Percentiles rank a stretch among this genome's conserved stretches.
Conservation (phyloP, 2,888 invertebrate genomes). For the Orgyia antiqua region DNA sequence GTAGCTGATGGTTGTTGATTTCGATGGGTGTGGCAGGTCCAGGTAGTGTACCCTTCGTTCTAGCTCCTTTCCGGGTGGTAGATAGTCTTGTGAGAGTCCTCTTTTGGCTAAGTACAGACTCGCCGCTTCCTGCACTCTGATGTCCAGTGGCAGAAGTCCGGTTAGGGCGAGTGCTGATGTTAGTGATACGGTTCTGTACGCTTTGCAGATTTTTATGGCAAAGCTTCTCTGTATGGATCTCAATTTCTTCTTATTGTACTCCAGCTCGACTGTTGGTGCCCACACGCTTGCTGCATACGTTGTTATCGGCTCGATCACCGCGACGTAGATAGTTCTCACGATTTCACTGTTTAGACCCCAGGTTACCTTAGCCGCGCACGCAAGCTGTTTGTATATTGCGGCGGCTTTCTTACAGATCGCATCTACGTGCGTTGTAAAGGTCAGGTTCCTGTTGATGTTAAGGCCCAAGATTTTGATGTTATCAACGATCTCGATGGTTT, state of each 20-base stretch:
- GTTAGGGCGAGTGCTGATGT: not conserved
- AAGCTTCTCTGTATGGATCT: slow-evolving; percentile 1
- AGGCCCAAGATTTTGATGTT: slow-evolving; percentile 13
- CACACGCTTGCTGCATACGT: slow-evolving; percentile 1
- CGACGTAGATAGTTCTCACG: slow-evolving; percentile 1
- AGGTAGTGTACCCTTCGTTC: not conserved
- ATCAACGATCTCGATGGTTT: slow-evolving; percentile 3
- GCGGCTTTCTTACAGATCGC: slow-evolving; percentile 1
- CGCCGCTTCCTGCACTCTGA: not conserved
- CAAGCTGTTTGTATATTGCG: slow-evolving; percentile 2
- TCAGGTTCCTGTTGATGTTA: slow-evolving; percentile 9
- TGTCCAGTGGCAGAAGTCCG: slow-evolving; percentile 1
- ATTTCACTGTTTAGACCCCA: slow-evolving; percentile 7
- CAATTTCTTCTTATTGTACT: not conserved
- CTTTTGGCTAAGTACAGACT: not conserved
- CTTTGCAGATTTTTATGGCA: not conserved
- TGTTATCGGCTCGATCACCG: slow-evolving; percentile 1
- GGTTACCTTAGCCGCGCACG: not conserved
- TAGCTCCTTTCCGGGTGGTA: not conserved
- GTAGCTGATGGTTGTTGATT: not conserved
- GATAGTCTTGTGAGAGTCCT: not conserved
- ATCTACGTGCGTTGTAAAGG: too few relatives aligned
- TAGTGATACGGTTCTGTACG: slow-evolving; percentile 1
- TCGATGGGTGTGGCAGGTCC: slow-evolving; percentile 1
- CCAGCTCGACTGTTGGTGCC: not conserved